Evolutionary conservation across 2,797 vertebrate genomes (phyloP), one percentile per base, ranked within the genome.

Genomic region (Eulemur rubriventer): DNA sequence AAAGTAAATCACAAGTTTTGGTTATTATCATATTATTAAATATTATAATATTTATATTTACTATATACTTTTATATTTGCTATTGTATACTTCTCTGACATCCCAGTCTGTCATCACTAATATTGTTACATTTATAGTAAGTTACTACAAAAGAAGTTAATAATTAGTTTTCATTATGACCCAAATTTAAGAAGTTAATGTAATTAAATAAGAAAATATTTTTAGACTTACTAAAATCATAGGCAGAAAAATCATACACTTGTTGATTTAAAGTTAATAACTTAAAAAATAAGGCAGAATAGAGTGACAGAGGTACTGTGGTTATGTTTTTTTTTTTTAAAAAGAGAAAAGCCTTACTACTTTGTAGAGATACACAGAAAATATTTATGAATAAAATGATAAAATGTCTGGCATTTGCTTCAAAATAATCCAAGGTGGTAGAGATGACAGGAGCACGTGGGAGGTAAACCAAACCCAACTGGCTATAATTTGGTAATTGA

Each of bases 261-360:
- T 85, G 52, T 33, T 91, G 73, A 83, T 20, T 94, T 94, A 89
- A 95, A 93, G 46, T 61, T 95, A 75, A 11, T 59, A 96, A 92
- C 7, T 57, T 20, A 65, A 78, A 92, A 88, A 90, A 52, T 82
- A 52, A 78, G 93, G 35, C 41, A 76, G 35, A 85, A 63, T 17
- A 79, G 7, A 63, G 10, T 89, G 61, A 85, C 87, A 69, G 91
- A 84, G 55, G 16, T 38, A 94, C n/a, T 78, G 26, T 52, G 33
- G 30, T 30, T 59, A 22, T 6, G 1, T 26, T 50, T 81, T 26
- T 43, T 81, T 89, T 50, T 81, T 30, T 38, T 72, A 38, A 38
- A 59, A 73, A 69, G n/a, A 85, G 11, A 35, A 3, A 52, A 0
- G 63, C 3, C 10, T 84, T 86, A 67, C 9, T 86, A 67, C 9